These are phyloP conservation scores for Paracanthobrama guichenoti DNA, from an alignment of 2,113 vertebrate genomes.

Conservation along the genomic window DNA sequence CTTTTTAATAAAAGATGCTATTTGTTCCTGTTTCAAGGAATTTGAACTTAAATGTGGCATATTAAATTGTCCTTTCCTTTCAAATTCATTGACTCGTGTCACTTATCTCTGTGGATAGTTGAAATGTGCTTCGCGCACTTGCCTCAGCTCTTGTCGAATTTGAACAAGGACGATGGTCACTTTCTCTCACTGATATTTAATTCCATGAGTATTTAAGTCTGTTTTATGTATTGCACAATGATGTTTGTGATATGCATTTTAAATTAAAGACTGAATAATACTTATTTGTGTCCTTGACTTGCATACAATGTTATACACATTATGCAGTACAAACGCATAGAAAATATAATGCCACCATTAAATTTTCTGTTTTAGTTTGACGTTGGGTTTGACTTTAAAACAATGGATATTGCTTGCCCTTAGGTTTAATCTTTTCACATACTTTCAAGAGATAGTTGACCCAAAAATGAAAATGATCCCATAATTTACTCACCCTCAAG, in stretches of 20 bases:
- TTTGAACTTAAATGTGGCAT: conserved; percentile 61
- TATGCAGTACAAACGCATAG: background rate
- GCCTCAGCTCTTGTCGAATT: conserved; percentile 35
- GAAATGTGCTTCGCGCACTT: conserved; percentile 46
- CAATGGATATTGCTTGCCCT: background rate
- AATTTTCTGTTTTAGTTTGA: background rate
- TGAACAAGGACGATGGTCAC: conserved; percentile 57
- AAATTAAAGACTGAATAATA: conserved; percentile 50
- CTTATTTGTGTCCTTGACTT: background rate
- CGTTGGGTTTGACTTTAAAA: background rate
- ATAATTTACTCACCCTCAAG: too few species aligned
- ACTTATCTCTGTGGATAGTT: conserved; percentile 45
- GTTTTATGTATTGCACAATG: conserved; percentile 32
- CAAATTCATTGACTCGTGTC: conserved; percentile 46
- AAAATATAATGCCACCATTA: background rate
- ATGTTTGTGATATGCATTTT: conserved; percentile 40
- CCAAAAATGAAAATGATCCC: too few species aligned
- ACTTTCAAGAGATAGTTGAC: too few species aligned
- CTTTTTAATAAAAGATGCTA: conserved; percentile 73
- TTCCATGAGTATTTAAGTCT: conserved; percentile 44
- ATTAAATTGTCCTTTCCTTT: conserved; percentile 49
- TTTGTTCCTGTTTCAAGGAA: conserved; percentile 83
- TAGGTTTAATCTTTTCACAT: background rate
- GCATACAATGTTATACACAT: background rate
- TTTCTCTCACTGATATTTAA: conserved; percentile 68